These are phyloP conservation scores for Capricornis sumatraensis DNA, from an alignment of 2,113 vertebrate genomes.

Conservation along the genomic window DNA sequence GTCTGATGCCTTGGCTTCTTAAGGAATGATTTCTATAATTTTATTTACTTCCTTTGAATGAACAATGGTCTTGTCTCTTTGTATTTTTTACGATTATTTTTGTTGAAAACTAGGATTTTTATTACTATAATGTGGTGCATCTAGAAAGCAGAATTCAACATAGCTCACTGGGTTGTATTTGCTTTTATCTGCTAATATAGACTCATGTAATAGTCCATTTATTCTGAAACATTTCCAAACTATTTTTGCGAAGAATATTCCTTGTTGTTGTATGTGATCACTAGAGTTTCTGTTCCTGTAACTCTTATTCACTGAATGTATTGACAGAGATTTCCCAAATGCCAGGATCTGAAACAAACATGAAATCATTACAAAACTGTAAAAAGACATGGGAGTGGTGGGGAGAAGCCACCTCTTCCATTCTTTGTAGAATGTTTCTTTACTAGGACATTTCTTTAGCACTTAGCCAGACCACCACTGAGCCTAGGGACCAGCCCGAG, in stretches of 20 bases:
- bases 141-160: not conserved
- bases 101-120: not conserved
- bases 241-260: not conserved
- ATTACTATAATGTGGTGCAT: not conserved
- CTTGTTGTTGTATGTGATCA: not conserved
- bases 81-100: not conserved
- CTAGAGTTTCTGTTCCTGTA: not conserved
- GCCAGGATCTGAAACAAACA: not conserved
- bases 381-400: not conserved
- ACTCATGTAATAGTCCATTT: not conserved
- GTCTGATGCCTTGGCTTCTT: not conserved
- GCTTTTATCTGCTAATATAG: not conserved
- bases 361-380: not conserved
- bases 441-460: not conserved
- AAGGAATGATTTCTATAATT: not conserved
- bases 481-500: not conserved
- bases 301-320: not conserved
- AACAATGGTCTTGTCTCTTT: not conserved
- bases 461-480: not conserved
- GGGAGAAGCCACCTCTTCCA: not conserved
- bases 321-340: not conserved
- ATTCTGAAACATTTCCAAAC: not conserved
- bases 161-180: not conserved
- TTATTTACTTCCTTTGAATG: not conserved
- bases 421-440: not conserved